Evolutionary conservation across 2,888 invertebrate genomes (phyloP).

Genomic region (Carterocephalus palaemon): DNA sequence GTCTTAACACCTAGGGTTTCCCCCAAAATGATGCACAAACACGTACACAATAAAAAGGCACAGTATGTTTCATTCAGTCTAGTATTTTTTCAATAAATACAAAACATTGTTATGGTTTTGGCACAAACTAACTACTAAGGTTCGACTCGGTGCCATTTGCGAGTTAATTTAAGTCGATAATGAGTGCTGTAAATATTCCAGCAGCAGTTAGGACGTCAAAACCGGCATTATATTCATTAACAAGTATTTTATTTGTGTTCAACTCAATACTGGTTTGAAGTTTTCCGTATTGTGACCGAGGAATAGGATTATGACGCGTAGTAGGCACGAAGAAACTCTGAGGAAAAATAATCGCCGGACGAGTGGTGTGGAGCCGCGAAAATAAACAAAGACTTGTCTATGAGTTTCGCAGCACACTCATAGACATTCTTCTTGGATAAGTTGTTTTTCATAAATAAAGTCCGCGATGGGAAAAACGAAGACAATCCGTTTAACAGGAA

Average conservation of each 20-base stretch:
- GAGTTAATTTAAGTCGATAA: conserved; percentile 17
- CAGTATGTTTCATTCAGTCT: too few relatives aligned
- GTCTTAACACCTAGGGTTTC: too few relatives aligned
- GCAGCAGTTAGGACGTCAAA: conserved; percentile 24
- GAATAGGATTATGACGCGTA: conserved; percentile 49
- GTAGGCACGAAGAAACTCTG: conserved; percentile 44
- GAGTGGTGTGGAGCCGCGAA: conserved; percentile 46
- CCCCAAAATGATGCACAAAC: too few relatives aligned
- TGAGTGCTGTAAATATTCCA: conserved; percentile 14
- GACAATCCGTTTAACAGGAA: conserved; percentile 1
- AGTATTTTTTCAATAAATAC: not conserved
- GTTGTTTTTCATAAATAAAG: conserved; percentile 10
- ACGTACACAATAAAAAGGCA: too few relatives aligned
- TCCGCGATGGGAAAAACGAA: conserved; percentile 6
- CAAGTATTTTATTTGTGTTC: conserved; percentile 30
- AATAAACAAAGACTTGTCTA: conserved; percentile 53
- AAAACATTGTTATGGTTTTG: conserved; percentile 15
- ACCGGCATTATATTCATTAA: conserved; percentile 27
- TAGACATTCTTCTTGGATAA: conserved; percentile 37
- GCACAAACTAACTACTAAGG: not conserved
- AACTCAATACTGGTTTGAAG: conserved; percentile 45
- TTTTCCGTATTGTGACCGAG: conserved; percentile 58
- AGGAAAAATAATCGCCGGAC: conserved; percentile 49
- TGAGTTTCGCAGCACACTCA: conserved; percentile 34
- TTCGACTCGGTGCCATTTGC: conserved; percentile 7